Conservation (phyloP, 2,888 invertebrate genomes). For the Rapana venosa region DNA sequence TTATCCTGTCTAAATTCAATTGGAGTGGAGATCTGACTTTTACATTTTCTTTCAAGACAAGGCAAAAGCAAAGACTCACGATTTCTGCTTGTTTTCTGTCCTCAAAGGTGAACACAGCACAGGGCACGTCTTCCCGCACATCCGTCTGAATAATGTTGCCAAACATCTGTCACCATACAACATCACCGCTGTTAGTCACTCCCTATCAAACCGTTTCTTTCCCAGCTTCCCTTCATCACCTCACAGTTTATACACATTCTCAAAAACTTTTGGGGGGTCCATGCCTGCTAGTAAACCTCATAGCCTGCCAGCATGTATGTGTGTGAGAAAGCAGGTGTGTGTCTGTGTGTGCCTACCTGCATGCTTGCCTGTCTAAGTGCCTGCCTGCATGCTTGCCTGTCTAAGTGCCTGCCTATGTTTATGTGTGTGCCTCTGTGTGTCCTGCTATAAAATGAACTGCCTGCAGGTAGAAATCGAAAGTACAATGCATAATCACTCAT, state of each 20-base stretch:
- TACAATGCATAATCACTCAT: no score
- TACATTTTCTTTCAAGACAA: not conserved
- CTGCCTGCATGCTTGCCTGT: not conserved
- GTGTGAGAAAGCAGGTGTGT: not conserved
- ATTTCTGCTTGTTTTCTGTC: constrained; percentile 88
- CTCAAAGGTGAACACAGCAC: constrained; percentile 87
- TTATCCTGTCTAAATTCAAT: no score
- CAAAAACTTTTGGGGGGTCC: no score
- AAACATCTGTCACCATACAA: constrained; percentile 19
- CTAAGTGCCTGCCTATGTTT: not conserved
- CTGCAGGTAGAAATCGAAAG: no score
- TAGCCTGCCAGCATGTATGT: not conserved
- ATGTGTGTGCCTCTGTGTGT: not conserved
- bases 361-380: not conserved
- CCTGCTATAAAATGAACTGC: no score
- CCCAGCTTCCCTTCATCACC: no score
- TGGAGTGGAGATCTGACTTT: no score
- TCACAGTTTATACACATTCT: no score
- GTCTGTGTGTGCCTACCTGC: not conserved
- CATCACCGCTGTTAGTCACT: not conserved
- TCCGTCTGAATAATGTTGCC: constrained; percentile 86
- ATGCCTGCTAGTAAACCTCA: no score
- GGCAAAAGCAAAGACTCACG: constrained; percentile 74
- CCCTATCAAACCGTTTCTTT: no score
- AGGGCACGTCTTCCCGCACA: constrained; percentile 87